phyloP scores from a whole-genome alignment of 2,113 vertebrate genomes.

The Ameiurus melas region DNA sequence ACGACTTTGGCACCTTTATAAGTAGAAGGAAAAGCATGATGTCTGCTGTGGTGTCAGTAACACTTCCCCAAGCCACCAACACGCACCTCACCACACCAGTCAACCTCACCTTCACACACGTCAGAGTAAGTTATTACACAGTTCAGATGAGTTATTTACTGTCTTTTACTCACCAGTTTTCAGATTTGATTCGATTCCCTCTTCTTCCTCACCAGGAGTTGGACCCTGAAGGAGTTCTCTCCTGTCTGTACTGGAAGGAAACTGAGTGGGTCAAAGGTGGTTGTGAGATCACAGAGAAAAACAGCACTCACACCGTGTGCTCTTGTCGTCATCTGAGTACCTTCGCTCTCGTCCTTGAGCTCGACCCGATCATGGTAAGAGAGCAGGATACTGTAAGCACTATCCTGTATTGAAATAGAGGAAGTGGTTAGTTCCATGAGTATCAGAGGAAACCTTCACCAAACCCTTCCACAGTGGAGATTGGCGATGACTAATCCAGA shows the following conservation, averaged over 20 bases:
- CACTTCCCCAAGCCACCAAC: conserved; percentile 12
- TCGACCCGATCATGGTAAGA: not conserved
- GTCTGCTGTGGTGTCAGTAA: conserved; percentile 43
- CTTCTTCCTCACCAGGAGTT: not conserved
- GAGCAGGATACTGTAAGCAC: not conserved
- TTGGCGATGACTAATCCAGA: no score
- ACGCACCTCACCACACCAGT: conserved; percentile 20
- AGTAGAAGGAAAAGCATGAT: conserved; percentile 18
- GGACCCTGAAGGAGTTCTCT: not conserved
- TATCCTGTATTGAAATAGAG: no score
- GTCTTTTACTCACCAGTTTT: not conserved
- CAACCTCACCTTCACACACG: conserved; percentile 37
- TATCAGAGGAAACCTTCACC: no score
- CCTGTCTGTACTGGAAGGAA: conserved; percentile 48
- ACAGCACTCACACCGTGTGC: conserved; percentile 34
- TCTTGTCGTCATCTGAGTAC: conserved; percentile 24
- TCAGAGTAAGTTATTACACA: conserved; percentile 15
- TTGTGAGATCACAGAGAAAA: not conserved
- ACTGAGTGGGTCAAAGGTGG: conserved; percentile 52
- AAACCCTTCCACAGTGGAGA: no score
- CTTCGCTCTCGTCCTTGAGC: conserved; percentile 20
- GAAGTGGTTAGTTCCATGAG: no score
- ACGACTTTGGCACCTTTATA: not conserved
- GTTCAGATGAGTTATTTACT: not conserved
- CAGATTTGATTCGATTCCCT: not conserved